Evolutionary conservation across 2,797 vertebrate species (phyloP).

Genomic region (Platalea minor): DNA sequence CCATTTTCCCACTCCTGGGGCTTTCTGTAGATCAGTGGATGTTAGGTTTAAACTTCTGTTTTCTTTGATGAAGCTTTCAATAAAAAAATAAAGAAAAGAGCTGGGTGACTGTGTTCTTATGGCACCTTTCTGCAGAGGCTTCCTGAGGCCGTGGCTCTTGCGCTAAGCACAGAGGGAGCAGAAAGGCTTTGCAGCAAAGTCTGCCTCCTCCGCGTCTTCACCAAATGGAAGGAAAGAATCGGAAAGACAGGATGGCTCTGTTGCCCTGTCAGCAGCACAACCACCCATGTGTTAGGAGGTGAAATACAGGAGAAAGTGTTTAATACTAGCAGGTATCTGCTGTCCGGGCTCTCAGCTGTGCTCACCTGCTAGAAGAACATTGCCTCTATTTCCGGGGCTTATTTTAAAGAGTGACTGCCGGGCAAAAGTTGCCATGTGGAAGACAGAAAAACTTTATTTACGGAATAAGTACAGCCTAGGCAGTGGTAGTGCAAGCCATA

Average conservation of each 20-base stretch:
- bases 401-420: not conserved
- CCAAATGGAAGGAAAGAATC: not conserved
- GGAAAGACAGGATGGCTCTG: not conserved
- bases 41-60: conserved; percentile 96
- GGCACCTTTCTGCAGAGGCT: not conserved
- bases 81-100: conserved; percentile 82
- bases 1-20: conserved; percentile 77
- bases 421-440: not conserved
- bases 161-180: not conserved
- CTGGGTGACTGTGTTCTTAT: conserved; percentile 56
- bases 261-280: not conserved
- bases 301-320: not conserved
- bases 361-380: not conserved
- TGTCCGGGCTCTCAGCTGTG: not conserved
- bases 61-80: conserved; percentile 99
- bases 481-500: not conserved
- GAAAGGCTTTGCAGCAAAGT: not conserved
- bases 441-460: conserved; percentile 22
- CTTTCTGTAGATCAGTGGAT: conserved; percentile 98
- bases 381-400: not conserved
- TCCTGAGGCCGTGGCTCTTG: not conserved
- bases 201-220: not conserved
- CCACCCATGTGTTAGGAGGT: not conserved
- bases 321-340: not conserved
- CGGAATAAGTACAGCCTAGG: not conserved